Conservation (phyloP, 2,888 invertebrate species). For the Abscondita cerata region DNA sequence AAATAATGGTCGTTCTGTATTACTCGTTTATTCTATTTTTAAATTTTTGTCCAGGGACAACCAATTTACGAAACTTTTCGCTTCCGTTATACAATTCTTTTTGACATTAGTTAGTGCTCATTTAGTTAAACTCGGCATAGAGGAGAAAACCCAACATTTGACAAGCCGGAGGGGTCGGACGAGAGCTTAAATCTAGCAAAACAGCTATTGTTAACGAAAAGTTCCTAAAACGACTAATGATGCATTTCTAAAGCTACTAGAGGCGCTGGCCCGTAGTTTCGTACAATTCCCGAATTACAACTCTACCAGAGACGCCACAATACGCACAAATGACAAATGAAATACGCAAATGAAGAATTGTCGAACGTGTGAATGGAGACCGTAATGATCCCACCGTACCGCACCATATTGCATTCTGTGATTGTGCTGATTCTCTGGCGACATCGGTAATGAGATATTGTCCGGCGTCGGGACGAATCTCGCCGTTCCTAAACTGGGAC, state of each 20-base stretch:
- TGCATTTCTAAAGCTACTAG: constrained; percentile 39
- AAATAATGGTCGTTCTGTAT: constrained; percentile 19
- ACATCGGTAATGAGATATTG: constrained; percentile 47
- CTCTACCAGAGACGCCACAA: constrained; percentile 51
- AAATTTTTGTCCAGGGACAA: constrained; percentile 21
- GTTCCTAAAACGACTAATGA: constrained; percentile 39
- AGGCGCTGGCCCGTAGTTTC: constrained; percentile 35
- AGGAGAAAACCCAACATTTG: constrained; percentile 19
- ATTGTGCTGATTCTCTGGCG: constrained; percentile 47
- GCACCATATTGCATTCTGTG: constrained; percentile 37
- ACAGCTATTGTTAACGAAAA: constrained; percentile 33
- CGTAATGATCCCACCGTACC: constrained; percentile 54
- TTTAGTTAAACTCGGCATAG: constrained; percentile 10
- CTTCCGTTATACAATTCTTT: background rate
- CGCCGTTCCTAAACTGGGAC: constrained; percentile 21
- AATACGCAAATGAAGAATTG: constrained; percentile 65
- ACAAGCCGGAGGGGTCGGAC: constrained; percentile 15
- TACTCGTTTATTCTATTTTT: constrained; percentile 11
- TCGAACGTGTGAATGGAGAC: constrained; percentile 59
- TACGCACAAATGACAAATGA: constrained; percentile 63
- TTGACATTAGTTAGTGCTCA: background rate
- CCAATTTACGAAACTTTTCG: constrained; percentile 11
- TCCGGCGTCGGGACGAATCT: constrained; percentile 40
- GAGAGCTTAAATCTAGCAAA: constrained; percentile 25
- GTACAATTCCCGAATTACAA: constrained; percentile 40